These are phyloP conservation scores for Acanthosepion pharaonis DNA, from an alignment of 2,888 invertebrate species.

Conservation along the genomic window DNA sequence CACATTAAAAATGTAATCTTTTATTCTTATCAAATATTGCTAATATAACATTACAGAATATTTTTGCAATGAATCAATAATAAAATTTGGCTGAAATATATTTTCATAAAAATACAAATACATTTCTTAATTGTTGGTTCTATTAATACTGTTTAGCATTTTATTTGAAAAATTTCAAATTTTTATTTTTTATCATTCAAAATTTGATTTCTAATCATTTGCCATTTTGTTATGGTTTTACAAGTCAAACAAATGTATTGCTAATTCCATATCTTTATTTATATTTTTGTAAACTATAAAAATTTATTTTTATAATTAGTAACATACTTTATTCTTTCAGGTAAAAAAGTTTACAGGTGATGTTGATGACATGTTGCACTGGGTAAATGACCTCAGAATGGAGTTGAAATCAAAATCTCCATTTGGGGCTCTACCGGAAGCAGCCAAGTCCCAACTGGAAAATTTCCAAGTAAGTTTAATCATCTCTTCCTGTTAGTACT, in stretches of 20 bases:
- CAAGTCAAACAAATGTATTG: too few relatives aligned
- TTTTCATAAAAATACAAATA: too few relatives aligned
- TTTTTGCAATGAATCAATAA: not conserved
- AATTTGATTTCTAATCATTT: too few relatives aligned
- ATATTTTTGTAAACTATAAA: too few relatives aligned
- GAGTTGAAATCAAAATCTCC: conserved; percentile 70
- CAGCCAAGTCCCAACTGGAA: conserved; percentile 70
- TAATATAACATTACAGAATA: not conserved
- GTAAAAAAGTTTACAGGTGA: conserved; percentile 73
- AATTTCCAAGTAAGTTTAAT: conserved; percentile 66
- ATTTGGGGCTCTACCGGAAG: conserved; percentile 73
- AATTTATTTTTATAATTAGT: too few relatives aligned
- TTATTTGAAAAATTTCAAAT: too few relatives aligned
- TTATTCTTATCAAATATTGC: too few relatives aligned
- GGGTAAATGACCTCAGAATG: conserved; percentile 69
- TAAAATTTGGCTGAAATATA: not conserved
- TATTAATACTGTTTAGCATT: too few relatives aligned
- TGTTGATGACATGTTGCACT: conserved; percentile 71
- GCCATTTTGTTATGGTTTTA: too few relatives aligned
- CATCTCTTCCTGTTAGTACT: not conserved
- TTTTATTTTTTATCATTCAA: too few relatives aligned
- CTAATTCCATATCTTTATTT: too few relatives aligned
- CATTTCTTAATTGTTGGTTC: not conserved
- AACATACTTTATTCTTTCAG: conserved; percentile 55
- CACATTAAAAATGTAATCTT: too few relatives aligned